A percentile compares a stretch with the other conserved stretches of the same genome.
Conservation (phyloP, 2,797 vertebrate genomes). For the Fistularia commersonii region DNA sequence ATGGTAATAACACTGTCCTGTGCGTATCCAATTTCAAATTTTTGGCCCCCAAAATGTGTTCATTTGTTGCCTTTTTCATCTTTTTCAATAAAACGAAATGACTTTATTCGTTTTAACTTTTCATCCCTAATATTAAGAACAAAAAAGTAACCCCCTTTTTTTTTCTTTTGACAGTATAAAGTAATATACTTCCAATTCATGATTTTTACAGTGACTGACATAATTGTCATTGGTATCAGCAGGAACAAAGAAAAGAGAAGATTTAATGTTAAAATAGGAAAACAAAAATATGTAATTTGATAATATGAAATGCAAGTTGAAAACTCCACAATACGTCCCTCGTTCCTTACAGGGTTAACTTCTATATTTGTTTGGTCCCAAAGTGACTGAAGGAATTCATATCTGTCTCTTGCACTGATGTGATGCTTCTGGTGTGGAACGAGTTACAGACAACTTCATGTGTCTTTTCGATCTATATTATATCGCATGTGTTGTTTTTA, state of each 20-base stretch:
- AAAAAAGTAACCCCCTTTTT: too few species aligned
- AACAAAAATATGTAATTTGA: not conserved
- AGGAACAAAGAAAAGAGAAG: too few species aligned
- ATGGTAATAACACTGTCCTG: too few species aligned
- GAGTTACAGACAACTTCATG: slow-evolving; percentile 2
- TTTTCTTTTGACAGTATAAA: too few species aligned
- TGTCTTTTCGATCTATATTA: not conserved
- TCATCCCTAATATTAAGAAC: too few species aligned
- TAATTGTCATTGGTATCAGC: too few species aligned
- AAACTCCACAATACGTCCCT: not conserved
- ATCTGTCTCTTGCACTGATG: not conserved
- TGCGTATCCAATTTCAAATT: too few species aligned
- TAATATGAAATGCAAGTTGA: not conserved
- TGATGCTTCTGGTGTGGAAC: not conserved
- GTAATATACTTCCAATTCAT: too few species aligned
- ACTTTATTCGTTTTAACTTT: too few species aligned
- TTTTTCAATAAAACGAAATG: not conserved
- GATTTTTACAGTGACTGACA: too few species aligned
- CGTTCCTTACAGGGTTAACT: slow-evolving; percentile 22
- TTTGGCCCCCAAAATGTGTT: too few species aligned
- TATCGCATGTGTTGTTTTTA: not conserved
- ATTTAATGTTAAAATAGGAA: not conserved
- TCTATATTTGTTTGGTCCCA: slow-evolving; percentile 6
- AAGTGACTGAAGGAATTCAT: slow-evolving; percentile 10
- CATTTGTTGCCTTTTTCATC: too few species aligned